Conservation (phyloP, 2,888 invertebrate genomes). For the Ectemnius cavifrons region DNA sequence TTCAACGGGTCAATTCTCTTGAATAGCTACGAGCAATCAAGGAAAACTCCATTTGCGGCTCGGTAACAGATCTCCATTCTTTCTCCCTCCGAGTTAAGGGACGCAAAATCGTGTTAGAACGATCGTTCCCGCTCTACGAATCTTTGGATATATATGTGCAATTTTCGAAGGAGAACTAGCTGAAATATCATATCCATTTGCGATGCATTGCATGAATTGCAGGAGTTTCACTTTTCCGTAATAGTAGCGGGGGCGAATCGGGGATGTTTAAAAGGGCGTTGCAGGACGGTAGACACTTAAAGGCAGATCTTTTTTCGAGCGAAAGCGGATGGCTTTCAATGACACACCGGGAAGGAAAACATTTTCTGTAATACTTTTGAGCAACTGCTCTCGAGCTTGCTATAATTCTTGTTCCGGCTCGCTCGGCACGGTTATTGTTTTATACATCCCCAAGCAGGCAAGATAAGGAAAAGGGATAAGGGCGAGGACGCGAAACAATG, state of each 20-base stretch:
- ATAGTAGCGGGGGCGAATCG: background rate
- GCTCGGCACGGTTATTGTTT: constrained; percentile 45
- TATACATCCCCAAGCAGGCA: constrained; percentile 27
- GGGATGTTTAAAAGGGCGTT: background rate
- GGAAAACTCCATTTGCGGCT: constrained; percentile 32
- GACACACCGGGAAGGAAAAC: constrained; percentile 23
- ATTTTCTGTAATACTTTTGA: constrained; percentile 34
- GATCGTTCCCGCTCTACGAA: too few relatives aligned
- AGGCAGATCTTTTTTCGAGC: constrained; percentile 19
- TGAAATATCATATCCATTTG: constrained; percentile 1
- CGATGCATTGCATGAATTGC: background rate
- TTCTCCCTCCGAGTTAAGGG: constrained; percentile 2
- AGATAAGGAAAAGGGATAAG: constrained; percentile 38
- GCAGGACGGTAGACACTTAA: background rate
- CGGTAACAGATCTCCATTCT: constrained; percentile 30
- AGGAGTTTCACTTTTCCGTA: background rate
- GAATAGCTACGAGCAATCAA: constrained; percentile 18
- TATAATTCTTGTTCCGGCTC: constrained; percentile 48
- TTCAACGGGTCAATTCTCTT: constrained; percentile 55
- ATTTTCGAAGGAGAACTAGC: background rate
- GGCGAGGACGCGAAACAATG: constrained; percentile 40
- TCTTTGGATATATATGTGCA: too few relatives aligned
- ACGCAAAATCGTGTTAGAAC: too few relatives aligned
- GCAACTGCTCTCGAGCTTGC: constrained; percentile 10
- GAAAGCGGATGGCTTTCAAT: constrained; percentile 20